These are phyloP conservation scores for Odontesthes bonariensis DNA, from an alignment of 2,113 vertebrate species.

Conservation along the genomic window DNA sequence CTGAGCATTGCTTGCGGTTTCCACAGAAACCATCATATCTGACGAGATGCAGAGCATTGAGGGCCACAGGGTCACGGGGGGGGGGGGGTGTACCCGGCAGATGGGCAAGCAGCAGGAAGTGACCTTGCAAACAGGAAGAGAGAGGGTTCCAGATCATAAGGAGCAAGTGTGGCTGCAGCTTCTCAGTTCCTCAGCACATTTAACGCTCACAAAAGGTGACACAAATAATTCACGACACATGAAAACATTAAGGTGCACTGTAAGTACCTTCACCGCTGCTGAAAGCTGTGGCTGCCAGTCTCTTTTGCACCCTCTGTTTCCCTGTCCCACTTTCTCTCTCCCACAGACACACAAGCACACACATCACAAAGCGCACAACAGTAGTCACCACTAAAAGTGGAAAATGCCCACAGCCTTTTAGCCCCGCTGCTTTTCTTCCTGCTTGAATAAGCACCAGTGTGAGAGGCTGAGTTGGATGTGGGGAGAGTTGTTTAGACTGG, in stretches of 20 bases:
- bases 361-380: slow-evolving; percentile 43
- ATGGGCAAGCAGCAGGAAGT: slow-evolving; percentile 86
- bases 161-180: slow-evolving; percentile 36
- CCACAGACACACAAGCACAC: background rate
- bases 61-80: slow-evolving; percentile 74
- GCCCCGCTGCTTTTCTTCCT: slow-evolving; percentile 50
- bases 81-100: slow-evolving; percentile 87
- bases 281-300: slow-evolving; percentile 60
- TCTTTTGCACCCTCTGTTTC: slow-evolving; percentile 44
- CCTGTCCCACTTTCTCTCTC: slow-evolving; percentile 66
- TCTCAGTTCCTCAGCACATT: slow-evolving; percentile 34
- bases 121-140: slow-evolving; percentile 77
- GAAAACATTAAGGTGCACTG: slow-evolving; percentile 68
- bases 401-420: slow-evolving; percentile 71
- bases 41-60: slow-evolving; percentile 61
- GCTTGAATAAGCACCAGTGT: slow-evolving; percentile 63
- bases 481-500: slow-evolving; percentile 68
- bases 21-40: slow-evolving; percentile 78
- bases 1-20: slow-evolving; percentile 52
- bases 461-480: slow-evolving; percentile 48
- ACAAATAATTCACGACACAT: slow-evolving; percentile 76
- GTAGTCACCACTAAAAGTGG: slow-evolving; percentile 58
- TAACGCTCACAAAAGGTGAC: slow-evolving; percentile 61
- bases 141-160: slow-evolving; percentile 63
- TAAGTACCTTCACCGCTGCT: slow-evolving; percentile 72